Base-by-base conservation (phyloP, 2,888 invertebrate genomes). In the Philopedon plagiatum region DNA sequence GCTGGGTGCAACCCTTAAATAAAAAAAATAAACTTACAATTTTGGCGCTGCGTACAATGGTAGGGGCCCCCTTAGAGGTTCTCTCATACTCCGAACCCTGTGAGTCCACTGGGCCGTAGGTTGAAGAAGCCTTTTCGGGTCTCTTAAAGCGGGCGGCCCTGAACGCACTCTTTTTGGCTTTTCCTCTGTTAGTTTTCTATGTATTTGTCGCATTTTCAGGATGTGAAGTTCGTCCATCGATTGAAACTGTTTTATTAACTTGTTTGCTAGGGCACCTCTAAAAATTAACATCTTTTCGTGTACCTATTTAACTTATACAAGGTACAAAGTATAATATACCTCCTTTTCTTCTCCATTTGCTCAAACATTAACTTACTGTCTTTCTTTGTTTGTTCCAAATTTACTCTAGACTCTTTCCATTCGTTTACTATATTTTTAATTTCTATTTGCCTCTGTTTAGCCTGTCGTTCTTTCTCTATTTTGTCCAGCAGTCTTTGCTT, bases 41-140 rank as follows among this genome's bases (percentile, higher is more conserved):
- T 81, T 83, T 32, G 79, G 81, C 51, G 81, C 75, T 18, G 49
- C 39, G 39, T 58, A 66, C 9, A 75, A 15, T 1, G 70, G 46
- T 21, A 62, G 26, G 1, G 39, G 19, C 11, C 39, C 15, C 11
- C 8, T 11, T 5, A 44, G 4, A 4, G 69, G 63, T 21, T 73
- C 71, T 13, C 44, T 65, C 2, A 76, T 70, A 70, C 77, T 78
- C 32, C 76, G 76, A 9, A 79, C 77, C 44, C 77, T 67, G 41
- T 81, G 77, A n/a, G 81, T 76, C 86, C 86, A 86, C 70, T 84
- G 84, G 65, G 81, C 79, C 0, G 86, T 86, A 1, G 86, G 84
- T 76, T 82, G 79, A 9, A 84, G 76, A 11, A 86, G 15, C 71
- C 85, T 76, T 4, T 78, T 66, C 8, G 84, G 84, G 79, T 86